Base-by-base conservation (phyloP, 2,797 vertebrate species). In the Micrastur ruficollis region DNA sequence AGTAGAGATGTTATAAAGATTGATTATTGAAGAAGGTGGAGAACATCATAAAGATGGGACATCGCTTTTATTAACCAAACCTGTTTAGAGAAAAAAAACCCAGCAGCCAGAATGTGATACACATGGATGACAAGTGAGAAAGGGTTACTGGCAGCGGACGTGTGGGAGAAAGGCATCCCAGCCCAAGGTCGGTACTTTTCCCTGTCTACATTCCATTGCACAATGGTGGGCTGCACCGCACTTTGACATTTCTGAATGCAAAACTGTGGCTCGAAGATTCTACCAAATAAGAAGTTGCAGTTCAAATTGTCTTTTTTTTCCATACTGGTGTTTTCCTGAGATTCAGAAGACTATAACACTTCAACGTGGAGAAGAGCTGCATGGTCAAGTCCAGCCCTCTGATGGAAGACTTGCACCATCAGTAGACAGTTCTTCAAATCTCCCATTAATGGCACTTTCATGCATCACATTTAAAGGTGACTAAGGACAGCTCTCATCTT, bases 401-500 rank as follows among this genome's bases (percentile, higher is more conserved):
- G 2, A 42, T 32, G 46, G 32, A 75, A 85, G 52, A 79, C 23
- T 38, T 40, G n/a, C 34, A 81, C 61, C 11, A 0, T 26, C 81
- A 47, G 55, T 8, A 71, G 59, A n/a, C 67, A 65, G 70, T n/a
- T 93, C 84, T 73, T 89, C 50, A 74, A 61, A 78, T 15, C 27
- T 91, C 38, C 62, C 7, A 8, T 40, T 74, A 81, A 58, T 27
- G 56, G 79, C 50, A 72, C 73, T 87, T 95, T 61, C 70, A 75
- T 50, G 40, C 46, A 66, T 75, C 79, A 26, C 58, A 46, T 19
- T 71, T 42, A 86, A 59, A 81, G 74, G 31, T 8, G 9, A 42
- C 7, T 6, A 6, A 76, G 47, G 50, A 74, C 27, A 81, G 11
- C 18, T 71, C 62, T 99, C 98, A 98, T 96, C 98, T 97, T 18